A percentile compares a stretch with the other conserved stretches of the same genome.
phyloP scores from a whole-genome alignment of 2,113 vertebrate species.

The Melierax canorus region DNA sequence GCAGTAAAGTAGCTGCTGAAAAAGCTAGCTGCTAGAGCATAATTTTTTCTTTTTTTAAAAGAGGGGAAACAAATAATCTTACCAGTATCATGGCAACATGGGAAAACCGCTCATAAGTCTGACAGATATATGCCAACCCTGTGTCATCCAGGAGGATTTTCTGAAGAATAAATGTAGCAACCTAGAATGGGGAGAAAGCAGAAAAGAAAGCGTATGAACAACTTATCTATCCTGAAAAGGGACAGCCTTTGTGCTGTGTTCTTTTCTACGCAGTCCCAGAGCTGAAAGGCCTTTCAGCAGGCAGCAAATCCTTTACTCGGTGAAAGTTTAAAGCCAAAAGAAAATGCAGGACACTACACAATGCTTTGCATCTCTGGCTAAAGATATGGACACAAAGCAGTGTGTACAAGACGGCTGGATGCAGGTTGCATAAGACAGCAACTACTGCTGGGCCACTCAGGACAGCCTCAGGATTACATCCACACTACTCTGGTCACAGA shows the following conservation, averaged over 20 bases:
- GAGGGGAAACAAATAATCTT: slow-evolving; percentile 24
- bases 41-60: background rate
- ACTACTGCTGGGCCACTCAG: background rate
- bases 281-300: background rate
- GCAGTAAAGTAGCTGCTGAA: background rate
- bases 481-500: background rate
- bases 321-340: background rate
- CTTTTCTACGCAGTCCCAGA: background rate
- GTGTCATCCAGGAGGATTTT: slow-evolving; percentile 98
- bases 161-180: slow-evolving; percentile 97
- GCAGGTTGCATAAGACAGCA: background rate
- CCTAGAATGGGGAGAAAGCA: slow-evolving; percentile 73
- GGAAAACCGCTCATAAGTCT: slow-evolving; percentile 96
- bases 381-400: background rate
- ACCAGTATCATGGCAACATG: slow-evolving; percentile 99
- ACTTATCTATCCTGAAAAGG: background rate
- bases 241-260: background rate
- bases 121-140: slow-evolving; percentile 95
- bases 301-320: background rate
- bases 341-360: background rate
- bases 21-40: background rate
- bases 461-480: background rate
- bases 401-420: background rate
- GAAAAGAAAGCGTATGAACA: background rate
- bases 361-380: background rate